Conservation (phyloP, 2,888 invertebrate species). For the Tetragonisca angustula region DNA sequence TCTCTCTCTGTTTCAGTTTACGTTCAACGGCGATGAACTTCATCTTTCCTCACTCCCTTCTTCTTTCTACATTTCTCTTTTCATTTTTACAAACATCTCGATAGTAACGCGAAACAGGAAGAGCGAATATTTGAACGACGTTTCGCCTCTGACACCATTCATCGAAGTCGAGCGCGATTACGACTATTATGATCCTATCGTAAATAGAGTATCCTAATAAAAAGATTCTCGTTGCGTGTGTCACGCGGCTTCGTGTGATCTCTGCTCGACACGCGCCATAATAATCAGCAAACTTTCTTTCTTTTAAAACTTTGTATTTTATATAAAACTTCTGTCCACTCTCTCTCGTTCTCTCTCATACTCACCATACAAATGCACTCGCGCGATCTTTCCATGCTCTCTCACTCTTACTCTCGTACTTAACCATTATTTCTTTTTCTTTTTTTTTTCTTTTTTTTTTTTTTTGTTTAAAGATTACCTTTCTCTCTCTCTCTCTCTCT, state of each 20-base stretch:
- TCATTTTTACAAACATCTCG: not conserved
- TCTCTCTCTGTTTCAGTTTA: too few relatives aligned
- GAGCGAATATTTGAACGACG: conserved; percentile 15
- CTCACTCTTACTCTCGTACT: conserved; percentile 16
- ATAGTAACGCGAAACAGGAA: not conserved
- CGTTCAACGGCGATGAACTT: not conserved
- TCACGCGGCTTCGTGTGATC: not conserved
- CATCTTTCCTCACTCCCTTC: not conserved
- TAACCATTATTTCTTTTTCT: conserved; percentile 18
- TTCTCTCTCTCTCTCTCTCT: conserved; percentile 3
- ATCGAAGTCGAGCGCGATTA: conserved; percentile 73
- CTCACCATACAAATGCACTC: conserved; percentile 1
- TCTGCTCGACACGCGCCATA: conserved; percentile 60
- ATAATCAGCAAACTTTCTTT: conserved; percentile 55
- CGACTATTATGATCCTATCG: conserved; percentile 61
- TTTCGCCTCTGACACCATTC: conserved; percentile 63
- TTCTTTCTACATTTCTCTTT: not conserved
- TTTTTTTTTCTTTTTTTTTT: conserved; percentile 10
- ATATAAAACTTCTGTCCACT: conserved; percentile 55
- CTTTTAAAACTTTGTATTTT: conserved; percentile 62
- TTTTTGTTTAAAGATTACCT: not conserved
- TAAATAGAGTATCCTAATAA: conserved; percentile 59
- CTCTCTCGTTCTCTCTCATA: conserved; percentile 5
- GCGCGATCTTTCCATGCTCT: conserved; percentile 16
- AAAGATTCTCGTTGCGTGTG: conserved; percentile 51